These are phyloP conservation scores for Drosophila arizonae DNA, from an alignment of 1,140 invertebrate genomes.

Conservation along the genomic window DNA sequence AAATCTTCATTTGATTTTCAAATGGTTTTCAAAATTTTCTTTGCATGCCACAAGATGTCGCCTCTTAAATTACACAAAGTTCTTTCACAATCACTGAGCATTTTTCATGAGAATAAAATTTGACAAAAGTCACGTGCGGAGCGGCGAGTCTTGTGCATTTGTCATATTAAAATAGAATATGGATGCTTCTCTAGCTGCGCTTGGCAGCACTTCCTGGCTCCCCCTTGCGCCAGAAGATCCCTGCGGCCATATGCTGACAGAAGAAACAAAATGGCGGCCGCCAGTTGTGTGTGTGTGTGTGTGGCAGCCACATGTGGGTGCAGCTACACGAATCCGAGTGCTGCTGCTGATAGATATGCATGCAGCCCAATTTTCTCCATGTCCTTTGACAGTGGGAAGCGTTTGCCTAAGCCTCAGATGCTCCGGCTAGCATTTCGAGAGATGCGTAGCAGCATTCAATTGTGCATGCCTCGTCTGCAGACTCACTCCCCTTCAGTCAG, in stretches of 20 bases:
- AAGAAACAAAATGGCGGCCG: constrained; percentile 48
- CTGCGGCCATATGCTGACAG: constrained; percentile 43
- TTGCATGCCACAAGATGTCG: neutral
- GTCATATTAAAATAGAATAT: constrained; percentile 51
- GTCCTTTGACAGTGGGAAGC: constrained; percentile 40
- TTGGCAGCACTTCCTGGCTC: constrained; percentile 17
- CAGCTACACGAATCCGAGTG: constrained; percentile 21
- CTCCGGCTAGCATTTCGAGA: constrained; percentile 30
- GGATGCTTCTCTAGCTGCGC: constrained; percentile 27
- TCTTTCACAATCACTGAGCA: neutral
- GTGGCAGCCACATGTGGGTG: constrained; percentile 25
- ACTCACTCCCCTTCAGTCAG: constrained; percentile 7
- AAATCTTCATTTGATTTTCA: too few relatives aligned
- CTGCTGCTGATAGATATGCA: constrained; percentile 66
- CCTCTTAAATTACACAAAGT: neutral
- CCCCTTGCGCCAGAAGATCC: constrained; percentile 14
- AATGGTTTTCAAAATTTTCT: neutral
- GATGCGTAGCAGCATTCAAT: constrained; percentile 64
- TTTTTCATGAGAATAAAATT: constrained; percentile 31
- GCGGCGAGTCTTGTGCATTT: constrained; percentile 48
- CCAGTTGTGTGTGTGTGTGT: constrained; percentile 6
- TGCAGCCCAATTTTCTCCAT: constrained; percentile 44
- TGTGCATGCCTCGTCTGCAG: constrained; percentile 50
- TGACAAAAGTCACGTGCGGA: constrained; percentile 63
- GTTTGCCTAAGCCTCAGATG: constrained; percentile 44